Evolutionary conservation across 2,113 vertebrate genomes (phyloP), one percentile per base, ranked within the genome.

Genomic region (Willisornis vidua): DNA sequence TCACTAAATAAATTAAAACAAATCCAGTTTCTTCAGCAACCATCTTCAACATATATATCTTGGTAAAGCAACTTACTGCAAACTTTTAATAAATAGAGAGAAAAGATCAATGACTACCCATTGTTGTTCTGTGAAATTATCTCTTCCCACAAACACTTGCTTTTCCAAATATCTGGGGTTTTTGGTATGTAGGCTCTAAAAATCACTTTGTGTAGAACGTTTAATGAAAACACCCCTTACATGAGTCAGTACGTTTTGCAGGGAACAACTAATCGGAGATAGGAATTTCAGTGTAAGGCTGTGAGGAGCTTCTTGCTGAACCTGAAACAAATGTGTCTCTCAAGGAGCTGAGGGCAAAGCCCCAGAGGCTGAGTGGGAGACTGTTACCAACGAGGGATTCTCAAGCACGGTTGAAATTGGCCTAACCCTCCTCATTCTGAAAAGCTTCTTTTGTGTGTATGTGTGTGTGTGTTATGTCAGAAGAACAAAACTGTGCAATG

Each of bases 1-100:
- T 98, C 96, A 57, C 96, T 96, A 97, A 97, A 98, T 98, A 98
- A 98, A 97, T 98, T 98, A 97, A 97, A 97, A 93, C 77, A 97
- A 97, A 96, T 97, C 97, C 97, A 97, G 96, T 94, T 96, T 98
- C 90, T 96, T 96, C 94, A 95, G 85, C 95, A 97, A 94, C 78
- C 92, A 97, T 85, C 93, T 96, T 93, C 95, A 90, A 97, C 84
- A 95, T 81, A 91, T 33, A 89, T 78, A 95, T 74, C 93, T 77
- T 89, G 87, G 95, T 93, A 94, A 97, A 97, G 91, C 92, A 85
- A 96, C 76, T 96, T 93, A 89, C 87, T 96, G 88, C 76, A 97
- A 97, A 93, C 68, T 94, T 96, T 97, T 94, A 98, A 98, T 98
- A 98, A 98, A 98, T 98, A 97, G 71, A 90, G 97, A 97, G 85